These are phyloP conservation scores for Brachyalestes nurse DNA, from an alignment of 2,797 vertebrate species.

Conservation along the genomic window DNA sequence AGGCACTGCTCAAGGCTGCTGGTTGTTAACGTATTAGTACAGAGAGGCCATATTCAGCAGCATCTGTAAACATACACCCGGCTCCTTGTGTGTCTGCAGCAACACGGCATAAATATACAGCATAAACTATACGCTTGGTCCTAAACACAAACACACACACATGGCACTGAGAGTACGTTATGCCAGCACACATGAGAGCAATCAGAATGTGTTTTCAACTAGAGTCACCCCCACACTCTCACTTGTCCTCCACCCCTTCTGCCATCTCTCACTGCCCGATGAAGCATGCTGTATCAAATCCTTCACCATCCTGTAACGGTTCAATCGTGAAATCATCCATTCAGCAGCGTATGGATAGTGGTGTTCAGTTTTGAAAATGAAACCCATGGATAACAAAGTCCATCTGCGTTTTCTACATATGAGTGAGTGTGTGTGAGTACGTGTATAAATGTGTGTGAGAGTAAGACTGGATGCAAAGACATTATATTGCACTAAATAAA, in stretches of 20 bases:
- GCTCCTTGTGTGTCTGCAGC: constrained; percentile 36
- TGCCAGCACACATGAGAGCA: constrained; percentile 65
- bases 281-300: constrained; percentile 64
- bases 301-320: constrained; percentile 66
- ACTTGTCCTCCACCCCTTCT: constrained; percentile 30
- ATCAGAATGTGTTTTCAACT: constrained; percentile 66
- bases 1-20: constrained; percentile 66
- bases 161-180: constrained; percentile 62
- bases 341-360: constrained; percentile 58
- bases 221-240: constrained; percentile 27
- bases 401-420: constrained; percentile 60
- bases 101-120: constrained; percentile 31
- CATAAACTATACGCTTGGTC: constrained; percentile 18
- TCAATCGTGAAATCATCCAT: constrained; percentile 63
- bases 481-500: constrained; percentile 22
- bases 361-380: constrained; percentile 65
- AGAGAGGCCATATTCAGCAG: constrained; percentile 47
- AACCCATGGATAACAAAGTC: constrained; percentile 68
- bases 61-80: constrained; percentile 55
- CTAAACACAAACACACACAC: constrained; percentile 24
- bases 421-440: constrained; percentile 40
- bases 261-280: constrained; percentile 63
- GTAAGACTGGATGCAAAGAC: constrained; percentile 24
- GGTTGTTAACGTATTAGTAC: constrained; percentile 59
- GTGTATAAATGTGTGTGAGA: constrained; percentile 23